phyloP scores from a whole-genome alignment of 2,797 vertebrate species.

The Schizopygopsis malacanthus region DNA sequence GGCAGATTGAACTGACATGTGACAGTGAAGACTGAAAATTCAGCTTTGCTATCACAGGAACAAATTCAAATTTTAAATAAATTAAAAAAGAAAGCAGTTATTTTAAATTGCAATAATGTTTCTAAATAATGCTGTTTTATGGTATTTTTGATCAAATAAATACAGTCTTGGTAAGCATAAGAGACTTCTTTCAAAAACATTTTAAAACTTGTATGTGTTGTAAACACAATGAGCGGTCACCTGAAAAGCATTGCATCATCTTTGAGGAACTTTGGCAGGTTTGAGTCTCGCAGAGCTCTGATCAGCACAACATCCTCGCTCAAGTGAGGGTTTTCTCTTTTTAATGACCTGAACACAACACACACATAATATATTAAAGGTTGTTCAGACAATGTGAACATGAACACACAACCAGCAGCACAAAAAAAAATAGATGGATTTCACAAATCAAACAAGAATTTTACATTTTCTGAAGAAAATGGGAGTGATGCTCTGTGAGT shows the following conservation, averaged over 20 bases:
- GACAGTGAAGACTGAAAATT: neutral
- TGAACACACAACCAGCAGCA: constrained; percentile 5
- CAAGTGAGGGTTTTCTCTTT: constrained; percentile 84
- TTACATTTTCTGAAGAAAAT: constrained; percentile 14
- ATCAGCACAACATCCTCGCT: constrained; percentile 88
- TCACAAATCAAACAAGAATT: constrained; percentile 17
- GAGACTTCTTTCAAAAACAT: neutral
- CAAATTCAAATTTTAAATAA: neutral
- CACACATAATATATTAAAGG: constrained; percentile 39
- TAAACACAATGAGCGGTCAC: constrained; percentile 61
- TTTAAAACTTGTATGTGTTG: neutral
- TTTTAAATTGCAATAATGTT: neutral
- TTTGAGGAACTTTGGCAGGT: constrained; percentile 86
- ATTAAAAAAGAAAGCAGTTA: neutral
- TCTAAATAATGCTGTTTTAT: neutral
- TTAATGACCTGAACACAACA: constrained; percentile 78
- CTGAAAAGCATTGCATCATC: constrained; percentile 84
- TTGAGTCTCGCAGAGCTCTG: constrained; percentile 86
- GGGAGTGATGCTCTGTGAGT: neutral
- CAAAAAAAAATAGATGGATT: neutral
- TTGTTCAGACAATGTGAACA: neutral
- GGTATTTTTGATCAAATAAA: neutral
- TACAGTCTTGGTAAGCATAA: neutral
- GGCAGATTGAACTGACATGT: neutral
- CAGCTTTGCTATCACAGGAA: neutral